Base-by-base conservation (phyloP, 92 coral and sea anemone species). In the Parazoanthus swiftii region DNA sequence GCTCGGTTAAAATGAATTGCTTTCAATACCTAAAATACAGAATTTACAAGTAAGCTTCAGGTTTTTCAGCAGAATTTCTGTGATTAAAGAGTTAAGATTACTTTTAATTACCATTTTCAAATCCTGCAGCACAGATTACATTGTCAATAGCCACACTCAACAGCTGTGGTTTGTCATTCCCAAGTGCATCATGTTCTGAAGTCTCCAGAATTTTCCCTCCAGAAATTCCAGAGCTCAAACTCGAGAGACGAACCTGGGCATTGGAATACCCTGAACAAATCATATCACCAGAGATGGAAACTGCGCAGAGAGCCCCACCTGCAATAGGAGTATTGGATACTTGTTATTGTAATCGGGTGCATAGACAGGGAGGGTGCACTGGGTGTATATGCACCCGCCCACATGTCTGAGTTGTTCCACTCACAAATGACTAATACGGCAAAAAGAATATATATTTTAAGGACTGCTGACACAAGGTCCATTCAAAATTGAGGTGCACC, bases 181-280 rank as follows among this genome's bases (percentile, higher is more conserved):
- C 87, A 66, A 89, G 87, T 42, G 82, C 65, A 37, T 82, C 81
- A 48, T 82, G 79, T 48, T 81, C 26, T 14, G 18, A 54, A 6
- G 93, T 83, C 38, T 89, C 81, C 23, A 90, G 88, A 44, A 92
- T 81, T 80, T 83, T 93, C 56, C 93, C 95, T 71, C 95, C 88
- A 36, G 88, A 81, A 72, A 81, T 89, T 36, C 89, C 89, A 23
- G 76, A 82, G 42, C 90, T 89, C 67, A 77, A 86, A 72, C 95
- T 91, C 99, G 98, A 96, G 26, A 95, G 67, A 83, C 93, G 91
- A 25, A 95, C 90, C 44, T 89, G 90, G 67, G 94, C 93, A 89
- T 91, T 92, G 42, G 99, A 95, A 88, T 96, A 96, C 16, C 99
- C 99, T 36, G 98, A 94, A 85, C 95, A 92, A 33, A 96, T 36